A percentile compares a stretch with the other conserved stretches of the same genome.
phyloP scores from a whole-genome alignment of 2,888 invertebrate genomes.

The Tenthredo livida region DNA sequence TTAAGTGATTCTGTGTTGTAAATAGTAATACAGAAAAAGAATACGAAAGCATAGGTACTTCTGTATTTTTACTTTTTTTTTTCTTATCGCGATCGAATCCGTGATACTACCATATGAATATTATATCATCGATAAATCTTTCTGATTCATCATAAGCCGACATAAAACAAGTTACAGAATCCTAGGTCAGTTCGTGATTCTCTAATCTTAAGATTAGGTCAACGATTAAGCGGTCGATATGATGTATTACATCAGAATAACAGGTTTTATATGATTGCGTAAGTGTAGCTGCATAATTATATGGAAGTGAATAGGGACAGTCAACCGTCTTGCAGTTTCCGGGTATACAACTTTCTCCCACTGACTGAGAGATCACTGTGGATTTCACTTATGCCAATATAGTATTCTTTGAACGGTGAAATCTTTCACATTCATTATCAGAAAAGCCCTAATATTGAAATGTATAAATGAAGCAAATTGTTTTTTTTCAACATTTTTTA shows the following conservation, averaged over 20 bases:
- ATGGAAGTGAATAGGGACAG: constrained; percentile 62
- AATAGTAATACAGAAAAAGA: background rate
- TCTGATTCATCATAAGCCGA: background rate
- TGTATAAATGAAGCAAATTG: background rate
- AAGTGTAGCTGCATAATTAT: constrained; percentile 65
- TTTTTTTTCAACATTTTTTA: background rate
- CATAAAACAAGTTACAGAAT: background rate
- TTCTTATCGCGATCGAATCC: background rate
- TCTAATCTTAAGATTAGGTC: background rate
- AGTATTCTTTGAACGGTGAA: background rate
- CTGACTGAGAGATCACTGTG: constrained; percentile 58
- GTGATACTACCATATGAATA: background rate
- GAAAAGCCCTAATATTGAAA: background rate
- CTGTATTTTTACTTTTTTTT: too few species aligned
- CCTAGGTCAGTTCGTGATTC: background rate
- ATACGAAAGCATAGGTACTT: background rate
- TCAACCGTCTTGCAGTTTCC: constrained; percentile 27
- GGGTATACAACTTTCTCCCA: constrained; percentile 73
- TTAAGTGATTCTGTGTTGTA: background rate
- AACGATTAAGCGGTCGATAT: background rate
- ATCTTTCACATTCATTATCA: background rate
- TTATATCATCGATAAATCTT: background rate
- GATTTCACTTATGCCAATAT: constrained; percentile 68
- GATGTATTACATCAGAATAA: background rate
- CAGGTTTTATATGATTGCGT: background rate